Evolutionary conservation across 2,113 vertebrate species (phyloP).

Genomic region (Fulmarus glacialis): DNA sequence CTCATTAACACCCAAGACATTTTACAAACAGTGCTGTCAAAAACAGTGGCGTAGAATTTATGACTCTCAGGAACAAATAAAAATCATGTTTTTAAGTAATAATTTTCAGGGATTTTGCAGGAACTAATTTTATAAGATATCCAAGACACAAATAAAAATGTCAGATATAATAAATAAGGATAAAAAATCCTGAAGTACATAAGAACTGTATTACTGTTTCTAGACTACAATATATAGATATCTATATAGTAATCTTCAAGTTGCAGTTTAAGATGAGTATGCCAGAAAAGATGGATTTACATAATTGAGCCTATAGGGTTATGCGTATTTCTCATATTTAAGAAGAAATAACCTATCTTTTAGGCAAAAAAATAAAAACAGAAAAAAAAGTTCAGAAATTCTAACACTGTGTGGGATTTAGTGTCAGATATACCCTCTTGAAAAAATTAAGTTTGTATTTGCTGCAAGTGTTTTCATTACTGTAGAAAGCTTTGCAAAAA

Average conservation of each 20-base stretch:
- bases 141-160: not conserved
- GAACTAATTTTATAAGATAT: not conserved
- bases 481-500: not conserved
- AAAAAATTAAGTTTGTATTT: not conserved
- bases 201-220: not conserved
- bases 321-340: not conserved
- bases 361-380: not conserved
- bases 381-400: not conserved
- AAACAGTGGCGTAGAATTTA: not conserved
- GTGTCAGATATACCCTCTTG: not conserved
- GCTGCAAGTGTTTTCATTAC: not conserved
- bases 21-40: not conserved
- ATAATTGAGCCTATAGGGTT: not conserved
- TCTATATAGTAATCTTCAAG: not conserved
- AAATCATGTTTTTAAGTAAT: not conserved
- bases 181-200: not conserved
- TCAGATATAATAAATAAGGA: not conserved
- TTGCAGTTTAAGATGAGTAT: not conserved
- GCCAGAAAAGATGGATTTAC: not conserved
- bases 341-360: not conserved
- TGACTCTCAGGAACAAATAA: not conserved
- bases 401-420: not conserved
- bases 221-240: not conserved
- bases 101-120: not conserved
- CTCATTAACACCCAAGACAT: not conserved